Evolutionary conservation across 2,797 vertebrate genomes (phyloP), one percentile per base, ranked within the genome.

Genomic region (Anas capensis): DNA sequence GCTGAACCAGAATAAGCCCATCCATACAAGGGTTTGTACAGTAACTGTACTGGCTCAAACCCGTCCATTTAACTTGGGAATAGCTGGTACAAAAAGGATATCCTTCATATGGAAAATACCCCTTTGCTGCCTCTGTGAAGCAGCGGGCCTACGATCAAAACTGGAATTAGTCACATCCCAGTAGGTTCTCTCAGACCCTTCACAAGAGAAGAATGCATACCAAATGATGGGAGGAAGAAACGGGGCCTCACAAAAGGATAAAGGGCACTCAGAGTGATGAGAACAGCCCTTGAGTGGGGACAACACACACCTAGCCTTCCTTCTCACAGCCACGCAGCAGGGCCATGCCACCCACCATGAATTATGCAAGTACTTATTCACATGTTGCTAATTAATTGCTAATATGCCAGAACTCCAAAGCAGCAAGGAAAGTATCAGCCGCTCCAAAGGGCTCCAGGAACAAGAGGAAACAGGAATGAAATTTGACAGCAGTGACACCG

Each of bases 341-440:
- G 8, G 56, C 82, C 21, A 4, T 13, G 42, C 33, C 73, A 34
- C 49, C 27, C 42, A 34, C 33, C 15, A 3, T n/a, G 26, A n/a
- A 24, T 4, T 6, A 49, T 0, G 7, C 56, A n/a, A 4, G 0
- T 1, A 21, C 36, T 26, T 49, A 82, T 11, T 9, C n/a, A 42
- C 64, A 18, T 1, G 6, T n/a, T 21, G 11, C 69, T 65, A 19
- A 3, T 14, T 20, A 33, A 71, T 8, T n/a, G 61, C 19, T 15
- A 54, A 19, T 2, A 9, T 3, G 46, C 44, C 57, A 58, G 48
- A 34, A 71, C 70, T 40, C 53, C 65, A 23, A 7, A 61, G 72
- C 57, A 79, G 58, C 65, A 29, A 76, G 56, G 65, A 88, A 48
- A 51, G 83, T 3, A 40, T 1, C 38, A 53, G 71, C 73, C 68